Evolutionary conservation across 2,888 invertebrate genomes (phyloP).

Genomic region (Buathra laborator): DNA sequence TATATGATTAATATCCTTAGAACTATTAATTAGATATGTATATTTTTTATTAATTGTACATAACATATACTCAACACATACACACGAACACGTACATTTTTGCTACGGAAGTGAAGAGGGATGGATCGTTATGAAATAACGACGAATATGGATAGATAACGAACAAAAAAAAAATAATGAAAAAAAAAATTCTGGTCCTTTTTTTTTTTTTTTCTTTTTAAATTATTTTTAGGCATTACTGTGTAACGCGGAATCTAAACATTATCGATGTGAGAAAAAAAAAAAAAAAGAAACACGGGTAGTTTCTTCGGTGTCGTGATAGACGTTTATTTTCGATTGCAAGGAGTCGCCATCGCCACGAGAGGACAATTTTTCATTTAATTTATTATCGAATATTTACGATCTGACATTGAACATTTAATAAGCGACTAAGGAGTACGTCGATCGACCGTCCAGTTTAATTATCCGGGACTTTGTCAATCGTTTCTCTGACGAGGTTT

Average conservation of each 20-base stretch:
- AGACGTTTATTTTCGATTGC: not conserved
- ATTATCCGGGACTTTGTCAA: conserved; percentile 68
- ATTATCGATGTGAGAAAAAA: conserved; percentile 28
- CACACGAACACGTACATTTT: conserved; percentile 39
- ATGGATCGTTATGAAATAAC: conserved; percentile 43
- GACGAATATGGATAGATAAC: conserved; percentile 34
- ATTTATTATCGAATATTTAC: conserved; percentile 30
- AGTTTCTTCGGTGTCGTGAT: conserved; percentile 2
- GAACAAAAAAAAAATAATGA: conserved; percentile 11
- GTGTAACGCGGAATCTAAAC: conserved; percentile 37
- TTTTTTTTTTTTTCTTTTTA: not conserved
- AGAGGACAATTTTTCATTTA: conserved; percentile 9
- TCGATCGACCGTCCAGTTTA: conserved; percentile 70
- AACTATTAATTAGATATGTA: conserved; percentile 62
- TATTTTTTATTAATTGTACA: conserved; percentile 68
- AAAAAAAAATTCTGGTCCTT: conserved; percentile 40
- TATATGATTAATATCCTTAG: conserved; percentile 56
- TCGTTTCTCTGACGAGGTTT: conserved; percentile 62
- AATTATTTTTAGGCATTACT: conserved; percentile 41
- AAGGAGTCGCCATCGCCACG: not conserved
- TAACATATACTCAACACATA: conserved; percentile 42
- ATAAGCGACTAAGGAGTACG: conserved; percentile 44
- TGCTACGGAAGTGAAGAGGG: conserved; percentile 38
- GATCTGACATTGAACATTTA: conserved; percentile 35
- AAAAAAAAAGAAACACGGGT: not conserved